These are phyloP conservation scores for Neoarius graeffei DNA, from an alignment of 2,113 vertebrate genomes.

Conservation along the genomic window DNA sequence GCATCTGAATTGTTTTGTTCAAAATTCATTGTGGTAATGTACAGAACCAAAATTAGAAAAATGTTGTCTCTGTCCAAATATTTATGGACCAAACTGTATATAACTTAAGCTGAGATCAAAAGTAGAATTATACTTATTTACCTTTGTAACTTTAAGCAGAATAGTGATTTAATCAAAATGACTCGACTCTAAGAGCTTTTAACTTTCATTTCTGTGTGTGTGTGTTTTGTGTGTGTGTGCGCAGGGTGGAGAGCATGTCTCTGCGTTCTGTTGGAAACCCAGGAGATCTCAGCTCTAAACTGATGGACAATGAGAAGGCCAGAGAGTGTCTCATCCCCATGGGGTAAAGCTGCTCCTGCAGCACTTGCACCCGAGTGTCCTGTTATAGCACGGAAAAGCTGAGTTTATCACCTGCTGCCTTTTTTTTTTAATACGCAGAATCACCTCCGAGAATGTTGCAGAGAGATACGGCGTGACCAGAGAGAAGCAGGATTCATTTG, in stretches of 20 bases:
- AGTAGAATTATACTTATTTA: not conserved
- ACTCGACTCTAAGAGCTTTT: not conserved
- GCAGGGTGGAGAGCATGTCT: slow-evolving; percentile 90
- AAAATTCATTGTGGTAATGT: too few relatives aligned
- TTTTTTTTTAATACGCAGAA: slow-evolving; percentile 65
- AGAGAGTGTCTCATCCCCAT: slow-evolving; percentile 84
- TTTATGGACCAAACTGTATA: too few relatives aligned
- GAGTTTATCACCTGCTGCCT: not conserved
- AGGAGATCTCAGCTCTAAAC: slow-evolving; percentile 81
- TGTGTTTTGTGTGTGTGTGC: slow-evolving; percentile 33
- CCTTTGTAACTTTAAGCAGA: not conserved
- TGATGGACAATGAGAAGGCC: slow-evolving; percentile 81
- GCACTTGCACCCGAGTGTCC: not conserved
- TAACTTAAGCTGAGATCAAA: not conserved
- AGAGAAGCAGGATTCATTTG: slow-evolving; percentile 87
- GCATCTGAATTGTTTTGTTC: too few relatives aligned
- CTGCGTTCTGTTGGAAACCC: slow-evolving; percentile 68
- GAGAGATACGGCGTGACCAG: slow-evolving; percentile 84
- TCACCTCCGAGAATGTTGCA: slow-evolving; percentile 93
- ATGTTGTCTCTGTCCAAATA: too few relatives aligned
- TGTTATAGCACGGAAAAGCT: not conserved
- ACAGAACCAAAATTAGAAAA: too few relatives aligned
- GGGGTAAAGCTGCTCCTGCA: slow-evolving; percentile 72
- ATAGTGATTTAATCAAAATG: not conserved
- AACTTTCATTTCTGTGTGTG: not conserved